Base-by-base conservation (phyloP, 1,140 invertebrate genomes). In the Oryzaephilus surinamensis region DNA sequence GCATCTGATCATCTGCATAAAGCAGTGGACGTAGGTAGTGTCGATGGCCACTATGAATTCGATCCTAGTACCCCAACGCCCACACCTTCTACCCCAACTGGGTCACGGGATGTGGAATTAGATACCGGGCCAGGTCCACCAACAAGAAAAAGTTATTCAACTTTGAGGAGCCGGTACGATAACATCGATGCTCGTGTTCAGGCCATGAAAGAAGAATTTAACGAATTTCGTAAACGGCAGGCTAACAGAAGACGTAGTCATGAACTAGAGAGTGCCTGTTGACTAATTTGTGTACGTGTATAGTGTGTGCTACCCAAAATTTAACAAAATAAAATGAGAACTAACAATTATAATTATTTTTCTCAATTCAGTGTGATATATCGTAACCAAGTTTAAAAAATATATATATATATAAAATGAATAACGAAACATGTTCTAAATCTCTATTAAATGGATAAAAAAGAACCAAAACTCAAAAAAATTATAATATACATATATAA, bases 41-140 rank as follows among this genome's bases (percentile, higher is more conserved):
- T 92, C 24, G 92, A 95, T 62, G 89, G 88, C 29, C 91, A 95
- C 61, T 96, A 95, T 64, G 91, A 95, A 64, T 95, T 93, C 67
- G 88, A 93, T 63, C 78, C 79, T 10, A 73, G 75, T 1, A 76
- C 75, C 6, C 75, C 76, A 21, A 81, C 82, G 13, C 80, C 84
- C 6, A 81, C 84, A n/a, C 78, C 77, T 16, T 77, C 77, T 2
- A 79, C 77, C 11, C 78, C 78, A 0, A 77, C 78, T 2, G 72
- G 72, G 20, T 62, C 72, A 24, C 61, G 79, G 31, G 73, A 74
- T 41, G 64, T 69, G 19, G 62, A 69, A 38, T 53, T 63, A 32
- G 62, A 57, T 3, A 46, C 62, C 61, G 57, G 65, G 69, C 57
- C 60, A 64, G 40, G 50, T 57, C 47, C 51, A 43, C 38, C 55